Evolutionary conservation across 2,888 invertebrate species (phyloP).

Genomic region (Trissolcus brochymenae): DNA sequence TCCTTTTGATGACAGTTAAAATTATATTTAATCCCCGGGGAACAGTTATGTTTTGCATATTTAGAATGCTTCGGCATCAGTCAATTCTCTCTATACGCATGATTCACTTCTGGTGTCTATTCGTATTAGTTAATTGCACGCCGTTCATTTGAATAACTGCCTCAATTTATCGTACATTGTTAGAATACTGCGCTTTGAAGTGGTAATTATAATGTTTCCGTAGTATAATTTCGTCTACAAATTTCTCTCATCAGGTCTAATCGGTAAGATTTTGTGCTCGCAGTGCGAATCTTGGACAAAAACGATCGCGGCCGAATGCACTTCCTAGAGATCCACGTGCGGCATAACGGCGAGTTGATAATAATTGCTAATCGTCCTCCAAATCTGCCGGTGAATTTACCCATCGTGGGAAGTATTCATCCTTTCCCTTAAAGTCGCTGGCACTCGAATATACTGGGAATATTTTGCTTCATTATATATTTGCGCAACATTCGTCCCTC

Average conservation of each 20-base stretch:
- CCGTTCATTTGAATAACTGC: slow-evolving; percentile 20
- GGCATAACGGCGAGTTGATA: slow-evolving; percentile 45
- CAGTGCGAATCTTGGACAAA: slow-evolving; percentile 19
- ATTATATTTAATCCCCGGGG: slow-evolving; percentile 8
- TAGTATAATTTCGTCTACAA: too few relatives aligned
- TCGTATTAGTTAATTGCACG: slow-evolving; percentile 17
- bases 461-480: slow-evolving; percentile 4
- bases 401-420: slow-evolving; percentile 44
- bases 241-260: too few relatives aligned
- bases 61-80: slow-evolving; percentile 9
- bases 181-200: slow-evolving; percentile 22
- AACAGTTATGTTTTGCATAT: slow-evolving; percentile 28
- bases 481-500: too few relatives aligned
- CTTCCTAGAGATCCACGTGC: slow-evolving; percentile 33
- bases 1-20: slow-evolving; percentile 10
- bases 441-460: slow-evolving; percentile 4
- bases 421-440: slow-evolving; percentile 21
- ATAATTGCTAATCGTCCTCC: slow-evolving; percentile 44
- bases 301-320: slow-evolving; percentile 25
- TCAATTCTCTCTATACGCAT: slow-evolving; percentile 9
- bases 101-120: slow-evolving; percentile 7
- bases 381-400: slow-evolving; percentile 39
- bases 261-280: neutral
- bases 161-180: slow-evolving; percentile 22
- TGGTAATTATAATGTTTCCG: slow-evolving; percentile 19